Conservation (phyloP, 1,140 invertebrate genomes). For the Drosophila parabipectinata region DNA sequence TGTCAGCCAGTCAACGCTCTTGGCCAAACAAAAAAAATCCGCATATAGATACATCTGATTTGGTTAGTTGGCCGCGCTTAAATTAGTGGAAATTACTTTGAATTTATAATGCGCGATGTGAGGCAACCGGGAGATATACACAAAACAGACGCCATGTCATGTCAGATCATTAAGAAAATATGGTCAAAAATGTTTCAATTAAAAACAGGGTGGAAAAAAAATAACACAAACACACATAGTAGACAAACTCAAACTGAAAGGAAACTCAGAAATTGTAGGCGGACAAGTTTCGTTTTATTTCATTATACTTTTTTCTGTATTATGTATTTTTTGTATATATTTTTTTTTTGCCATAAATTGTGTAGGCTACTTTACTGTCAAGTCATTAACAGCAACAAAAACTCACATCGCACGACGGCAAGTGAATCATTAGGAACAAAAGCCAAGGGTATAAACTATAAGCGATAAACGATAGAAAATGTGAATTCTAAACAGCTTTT, state of each 20-base stretch:
- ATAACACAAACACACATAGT: conserved; percentile 42
- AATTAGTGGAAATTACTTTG: conserved; percentile 73
- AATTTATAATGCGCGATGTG: conserved; percentile 52
- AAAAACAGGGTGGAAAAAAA: conserved; percentile 36
- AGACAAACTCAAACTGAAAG: conserved; percentile 62
- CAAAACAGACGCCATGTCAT: conserved; percentile 76
- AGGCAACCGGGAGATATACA: conserved; percentile 30
- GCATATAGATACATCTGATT: conserved; percentile 28
- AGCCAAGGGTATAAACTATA: conserved; percentile 52
- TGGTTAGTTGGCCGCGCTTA: conserved; percentile 65
- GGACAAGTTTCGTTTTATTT: conserved; percentile 66
- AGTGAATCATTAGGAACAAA: conserved; percentile 76
- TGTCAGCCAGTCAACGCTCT: conserved; percentile 28
- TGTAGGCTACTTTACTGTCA: conserved; percentile 81
- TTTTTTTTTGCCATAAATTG: conserved; percentile 70
- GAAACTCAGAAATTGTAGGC: conserved; percentile 77
- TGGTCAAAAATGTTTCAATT: conserved; percentile 82
- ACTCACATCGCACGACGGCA: conserved; percentile 32
- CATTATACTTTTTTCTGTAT: conserved; percentile 10
- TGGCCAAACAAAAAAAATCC: not conserved
- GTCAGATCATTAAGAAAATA: conserved; percentile 82
- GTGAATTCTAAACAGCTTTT: conserved; percentile 29
- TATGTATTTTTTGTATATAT: conserved; percentile 18
- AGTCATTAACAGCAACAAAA: conserved; percentile 73
- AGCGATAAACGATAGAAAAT: conserved; percentile 44